These are phyloP conservation scores for Ia io DNA, from an alignment of 2,113 vertebrate species.

Conservation along the genomic window DNA sequence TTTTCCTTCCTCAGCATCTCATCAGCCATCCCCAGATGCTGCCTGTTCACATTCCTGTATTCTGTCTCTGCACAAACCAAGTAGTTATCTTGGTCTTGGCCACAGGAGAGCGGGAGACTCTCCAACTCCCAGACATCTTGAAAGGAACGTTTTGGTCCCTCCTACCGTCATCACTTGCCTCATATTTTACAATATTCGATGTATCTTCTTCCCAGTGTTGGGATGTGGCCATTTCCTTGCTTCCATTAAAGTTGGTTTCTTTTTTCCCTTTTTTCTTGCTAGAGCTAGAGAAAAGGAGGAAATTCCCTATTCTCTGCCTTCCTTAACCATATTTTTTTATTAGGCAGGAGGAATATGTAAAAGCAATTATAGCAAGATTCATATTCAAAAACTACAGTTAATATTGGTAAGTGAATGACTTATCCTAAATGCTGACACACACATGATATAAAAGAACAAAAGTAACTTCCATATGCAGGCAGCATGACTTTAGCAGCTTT, in stretches of 20 bases:
- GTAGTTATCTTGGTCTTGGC: background rate
- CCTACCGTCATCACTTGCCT: background rate
- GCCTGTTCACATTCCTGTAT: background rate
- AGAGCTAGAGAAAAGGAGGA: background rate
- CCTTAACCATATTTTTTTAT: background rate
- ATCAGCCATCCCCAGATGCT: background rate
- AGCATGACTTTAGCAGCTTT: background rate
- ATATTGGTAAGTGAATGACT: constrained; percentile 5
- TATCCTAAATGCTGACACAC: constrained; percentile 1
- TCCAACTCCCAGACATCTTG: background rate
- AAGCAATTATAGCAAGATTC: constrained; percentile 47
- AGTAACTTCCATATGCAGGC: background rate
- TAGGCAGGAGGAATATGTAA: constrained; percentile 20
- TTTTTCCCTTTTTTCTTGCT: background rate
- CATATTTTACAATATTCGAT: background rate
- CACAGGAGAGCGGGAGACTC: background rate
- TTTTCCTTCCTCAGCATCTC: background rate
- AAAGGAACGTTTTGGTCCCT: background rate
- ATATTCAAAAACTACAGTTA: constrained; percentile 18
- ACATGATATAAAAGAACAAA: background rate
- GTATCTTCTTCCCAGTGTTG: background rate
- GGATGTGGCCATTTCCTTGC: background rate
- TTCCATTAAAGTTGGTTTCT: background rate
- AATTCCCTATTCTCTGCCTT: background rate
- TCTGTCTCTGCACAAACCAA: background rate